Evolutionary conservation across 2,888 invertebrate genomes (phyloP).

Genomic region (Bombyx huttoni): DNA sequence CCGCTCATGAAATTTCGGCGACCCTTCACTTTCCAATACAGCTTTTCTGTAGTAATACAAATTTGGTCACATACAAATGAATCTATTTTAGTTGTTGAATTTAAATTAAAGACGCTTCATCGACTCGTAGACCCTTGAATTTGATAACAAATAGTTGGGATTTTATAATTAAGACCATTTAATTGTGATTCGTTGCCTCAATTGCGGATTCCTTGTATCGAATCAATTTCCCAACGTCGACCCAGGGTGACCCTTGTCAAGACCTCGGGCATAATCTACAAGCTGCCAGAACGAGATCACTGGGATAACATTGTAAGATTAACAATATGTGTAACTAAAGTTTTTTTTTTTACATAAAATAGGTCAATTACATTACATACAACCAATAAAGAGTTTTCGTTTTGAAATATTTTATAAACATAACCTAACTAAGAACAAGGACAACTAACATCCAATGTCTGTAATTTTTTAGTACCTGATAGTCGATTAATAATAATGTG

Average conservation of each 20-base stretch:
- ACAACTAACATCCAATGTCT: too few species aligned
- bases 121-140: too few species aligned
- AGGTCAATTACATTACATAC: too few species aligned
- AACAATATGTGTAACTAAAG: background rate
- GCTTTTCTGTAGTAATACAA: background rate
- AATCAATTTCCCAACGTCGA: constrained; percentile 7
- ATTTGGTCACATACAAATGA: background rate
- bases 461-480: too few species aligned
- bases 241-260: constrained; percentile 10
- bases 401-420: too few species aligned
- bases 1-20: constrained; percentile 18
- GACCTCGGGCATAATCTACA: constrained; percentile 8
- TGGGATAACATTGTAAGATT: constrained; percentile 4
- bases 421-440: too few species aligned
- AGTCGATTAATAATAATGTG: too few species aligned
- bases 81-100: background rate
- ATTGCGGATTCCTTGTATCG: background rate
- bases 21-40: background rate
- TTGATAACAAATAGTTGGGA: too few species aligned
- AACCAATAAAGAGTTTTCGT: too few species aligned
- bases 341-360: background rate
- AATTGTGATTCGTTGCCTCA: too few species aligned
- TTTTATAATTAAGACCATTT: too few species aligned
- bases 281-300: constrained; percentile 4
- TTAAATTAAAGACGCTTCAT: too few species aligned